Evolutionary conservation across 2,113 vertebrate species (phyloP).

Genomic region (Charadrius vociferus): DNA sequence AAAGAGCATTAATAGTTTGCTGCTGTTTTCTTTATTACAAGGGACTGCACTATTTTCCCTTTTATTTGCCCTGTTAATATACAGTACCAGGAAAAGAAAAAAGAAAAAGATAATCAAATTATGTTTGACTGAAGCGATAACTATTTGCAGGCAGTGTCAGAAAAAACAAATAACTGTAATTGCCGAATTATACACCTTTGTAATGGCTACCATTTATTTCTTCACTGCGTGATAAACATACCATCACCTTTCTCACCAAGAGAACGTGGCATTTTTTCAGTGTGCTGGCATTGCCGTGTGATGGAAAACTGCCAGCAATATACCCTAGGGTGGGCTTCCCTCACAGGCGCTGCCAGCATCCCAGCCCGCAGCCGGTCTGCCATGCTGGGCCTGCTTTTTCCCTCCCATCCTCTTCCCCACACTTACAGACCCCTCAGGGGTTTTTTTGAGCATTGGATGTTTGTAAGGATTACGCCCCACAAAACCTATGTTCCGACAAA

Average conservation of each 20-base stretch:
- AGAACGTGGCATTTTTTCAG: neutral
- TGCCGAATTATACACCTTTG: conserved; percentile 58
- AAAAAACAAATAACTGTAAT: conserved; percentile 64
- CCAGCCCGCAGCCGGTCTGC: accelerated
- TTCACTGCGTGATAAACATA: neutral
- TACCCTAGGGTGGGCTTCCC: neutral
- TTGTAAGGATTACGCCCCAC: neutral
- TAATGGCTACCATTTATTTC: conserved; percentile 61
- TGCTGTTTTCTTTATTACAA: conserved; percentile 70
- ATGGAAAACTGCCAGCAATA: neutral
- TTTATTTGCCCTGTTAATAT: conserved; percentile 60
- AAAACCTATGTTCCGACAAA: neutral
- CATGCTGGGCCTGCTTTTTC: accelerated
- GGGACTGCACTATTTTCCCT: conserved; percentile 60
- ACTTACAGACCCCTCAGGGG: neutral
- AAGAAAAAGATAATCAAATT: conserved; percentile 58
- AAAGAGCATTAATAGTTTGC: conserved; percentile 77
- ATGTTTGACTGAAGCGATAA: conserved; percentile 58
- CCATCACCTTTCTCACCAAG: conserved; percentile 20
- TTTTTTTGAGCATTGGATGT: accelerated
- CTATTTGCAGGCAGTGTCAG: conserved; percentile 56
- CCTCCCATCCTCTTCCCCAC: neutral
- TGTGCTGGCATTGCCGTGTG: accelerated
- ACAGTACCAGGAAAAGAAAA: neutral
- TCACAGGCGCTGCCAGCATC: neutral